Evolutionary conservation across 2,797 vertebrate species (phyloP).

Genomic region (Dipus sagitta): DNA sequence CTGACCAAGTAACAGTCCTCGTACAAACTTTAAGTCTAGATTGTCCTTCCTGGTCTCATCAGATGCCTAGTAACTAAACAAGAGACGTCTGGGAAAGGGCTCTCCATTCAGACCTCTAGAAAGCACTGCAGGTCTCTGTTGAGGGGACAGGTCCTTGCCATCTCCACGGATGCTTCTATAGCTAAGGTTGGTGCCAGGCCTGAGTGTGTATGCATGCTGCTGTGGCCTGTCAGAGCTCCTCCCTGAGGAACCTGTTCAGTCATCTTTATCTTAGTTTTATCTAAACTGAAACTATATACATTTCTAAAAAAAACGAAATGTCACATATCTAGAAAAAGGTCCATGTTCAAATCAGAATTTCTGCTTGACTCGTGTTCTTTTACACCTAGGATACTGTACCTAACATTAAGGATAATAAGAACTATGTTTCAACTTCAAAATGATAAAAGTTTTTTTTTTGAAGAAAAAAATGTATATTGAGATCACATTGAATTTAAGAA

Average conservation of each 20-base stretch:
- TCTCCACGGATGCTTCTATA: accelerated
- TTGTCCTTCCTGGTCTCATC: not conserved
- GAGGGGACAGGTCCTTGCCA: not conserved
- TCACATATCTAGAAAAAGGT: not conserved
- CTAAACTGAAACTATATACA: conserved; percentile 50
- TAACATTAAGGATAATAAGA: conserved; percentile 4
- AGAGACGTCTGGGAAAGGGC: not conserved
- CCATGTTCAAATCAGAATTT: conserved; percentile 46
- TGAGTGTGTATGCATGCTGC: accelerated
- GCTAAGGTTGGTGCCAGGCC: not conserved
- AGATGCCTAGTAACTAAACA: not conserved
- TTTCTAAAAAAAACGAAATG: conserved; percentile 61
- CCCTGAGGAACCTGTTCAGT: not conserved
- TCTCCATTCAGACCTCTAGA: not conserved
- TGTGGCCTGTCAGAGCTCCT: not conserved
- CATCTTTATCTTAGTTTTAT: conserved; percentile 17
- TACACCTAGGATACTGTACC: not conserved
- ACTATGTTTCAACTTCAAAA: conserved; percentile 55
- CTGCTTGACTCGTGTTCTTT: conserved; percentile 47
- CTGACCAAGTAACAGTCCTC: conserved; percentile 14
- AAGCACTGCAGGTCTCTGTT: not conserved
- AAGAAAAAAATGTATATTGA: conserved; percentile 3
- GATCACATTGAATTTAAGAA: conserved; percentile 5
- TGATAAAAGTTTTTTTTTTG: not conserved
- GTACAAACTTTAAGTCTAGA: conserved; percentile 25